Evolutionary conservation across 2,888 invertebrate genomes (phyloP), one percentile per base, ranked within the genome.

Genomic region (Drosophila siamana): DNA sequence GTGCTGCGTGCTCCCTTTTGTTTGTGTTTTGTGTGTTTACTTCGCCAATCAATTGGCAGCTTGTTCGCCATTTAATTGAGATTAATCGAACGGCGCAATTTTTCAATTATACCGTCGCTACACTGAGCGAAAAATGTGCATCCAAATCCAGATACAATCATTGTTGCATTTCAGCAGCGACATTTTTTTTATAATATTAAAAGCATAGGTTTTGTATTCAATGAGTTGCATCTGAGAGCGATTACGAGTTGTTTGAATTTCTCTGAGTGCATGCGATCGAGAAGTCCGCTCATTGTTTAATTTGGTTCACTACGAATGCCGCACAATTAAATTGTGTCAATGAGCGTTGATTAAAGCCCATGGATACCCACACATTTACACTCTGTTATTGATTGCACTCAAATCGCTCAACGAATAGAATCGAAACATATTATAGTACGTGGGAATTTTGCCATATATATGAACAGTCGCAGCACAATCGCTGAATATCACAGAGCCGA

Each of bases 301-400:
- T 52, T 70, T 67, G 22, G 47, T 69, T 61, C 57, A 41, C 57
- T 40, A 40, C 22, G 55, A 47, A 46, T 61, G 65, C 60, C 44
- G 36, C 26, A 67, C 81, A 82, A 82, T 82, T 81, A 51, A 81
- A 84, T 81, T 81, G 82, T 84, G 84, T 84, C 84, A 82, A 82
- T 82, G 81, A 78, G 68, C 60, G 78, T 84, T 83, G 78, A 82
- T 83, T 84, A 82, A 80, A 44, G 66, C 50, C 63, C 61, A 75
- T 66, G 50, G 81, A 81, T 81, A 78, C 47, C 36, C 15, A 38
- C 47, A 54, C 56, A 40, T 47, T 64, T 46, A 43, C 59, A 50
- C 43, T 24, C 50, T 30, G 44, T 72, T 72, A 62, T 70, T 70
- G 66, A 74, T 70, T 40, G 59, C 41, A 7, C 15, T 55, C 55